Percentiles rank a stretch among this genome's conserved stretches.
phyloP scores from a whole-genome alignment of 2,888 invertebrate genomes.

The Brachypalpus laphriformis region DNA sequence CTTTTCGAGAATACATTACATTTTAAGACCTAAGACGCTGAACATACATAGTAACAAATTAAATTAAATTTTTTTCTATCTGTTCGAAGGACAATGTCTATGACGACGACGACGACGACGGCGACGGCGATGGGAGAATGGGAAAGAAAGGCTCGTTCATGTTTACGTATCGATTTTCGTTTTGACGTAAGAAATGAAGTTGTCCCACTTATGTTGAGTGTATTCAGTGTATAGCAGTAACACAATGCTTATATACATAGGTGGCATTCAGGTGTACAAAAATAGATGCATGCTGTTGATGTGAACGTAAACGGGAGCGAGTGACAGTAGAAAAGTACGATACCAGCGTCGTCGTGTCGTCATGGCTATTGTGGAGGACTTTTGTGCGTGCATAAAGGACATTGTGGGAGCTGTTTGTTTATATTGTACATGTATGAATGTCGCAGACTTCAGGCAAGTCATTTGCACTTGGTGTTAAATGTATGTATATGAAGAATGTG shows the following conservation, averaged over 20 bases:
- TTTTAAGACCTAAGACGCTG: slow-evolving; percentile 6
- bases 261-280: slow-evolving; percentile 32
- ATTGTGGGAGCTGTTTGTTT: slow-evolving; percentile 1
- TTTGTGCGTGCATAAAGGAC: slow-evolving; percentile 30
- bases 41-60: slow-evolving; percentile 11
- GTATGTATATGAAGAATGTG: not conserved
- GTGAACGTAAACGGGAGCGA: not conserved
- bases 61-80: slow-evolving; percentile 24
- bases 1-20: not conserved
- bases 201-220: slow-evolving; percentile 24
- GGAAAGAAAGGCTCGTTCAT: not conserved
- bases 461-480: slow-evolving; percentile 15
- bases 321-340: not conserved
- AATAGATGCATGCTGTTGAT: slow-evolving; percentile 43
- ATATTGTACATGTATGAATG: slow-evolving; percentile 12
- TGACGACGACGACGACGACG: not conserved
- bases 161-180: slow-evolving; percentile 48
- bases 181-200: slow-evolving; percentile 7
- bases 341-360: not conserved
- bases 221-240: not conserved
- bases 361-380: slow-evolving; percentile 29
- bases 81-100: not conserved
- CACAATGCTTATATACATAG: not conserved
- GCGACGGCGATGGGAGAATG: not conserved
- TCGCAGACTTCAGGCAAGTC: slow-evolving; percentile 12